Conservation (phyloP, 2,888 invertebrate species). For the Cataglyphis rosenhaueri region DNA sequence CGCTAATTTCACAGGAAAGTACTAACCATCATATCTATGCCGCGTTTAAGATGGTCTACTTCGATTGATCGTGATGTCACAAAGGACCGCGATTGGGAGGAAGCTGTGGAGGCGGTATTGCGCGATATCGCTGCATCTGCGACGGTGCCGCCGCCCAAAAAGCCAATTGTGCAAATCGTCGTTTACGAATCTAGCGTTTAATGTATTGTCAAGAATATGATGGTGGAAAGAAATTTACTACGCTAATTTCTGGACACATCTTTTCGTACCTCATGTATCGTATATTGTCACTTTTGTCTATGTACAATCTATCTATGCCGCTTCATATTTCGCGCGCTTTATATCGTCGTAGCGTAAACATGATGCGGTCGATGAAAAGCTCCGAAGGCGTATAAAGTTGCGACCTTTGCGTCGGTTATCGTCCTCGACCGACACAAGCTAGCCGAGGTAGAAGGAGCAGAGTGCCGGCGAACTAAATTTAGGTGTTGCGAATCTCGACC, state of each 20-base stretch:
- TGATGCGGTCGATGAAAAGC: slow-evolving; percentile 10
- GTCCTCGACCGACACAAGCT: not conserved
- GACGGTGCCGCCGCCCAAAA: slow-evolving; percentile 86
- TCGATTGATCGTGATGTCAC: slow-evolving; percentile 84
- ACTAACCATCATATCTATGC: slow-evolving; percentile 92
- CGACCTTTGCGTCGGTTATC: not conserved
- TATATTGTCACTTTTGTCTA: not conserved
- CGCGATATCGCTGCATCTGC: slow-evolving; percentile 90
- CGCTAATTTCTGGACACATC: not conserved
- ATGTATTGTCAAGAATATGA: slow-evolving; percentile 39
- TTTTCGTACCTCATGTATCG: not conserved
- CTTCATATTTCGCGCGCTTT: slow-evolving; percentile 28
- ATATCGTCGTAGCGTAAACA: not conserved
- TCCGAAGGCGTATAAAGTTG: not conserved
- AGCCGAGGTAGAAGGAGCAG: not conserved
- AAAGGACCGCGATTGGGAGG: slow-evolving; percentile 89
- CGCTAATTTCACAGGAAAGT: slow-evolving; percentile 84
- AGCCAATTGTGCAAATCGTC: slow-evolving; percentile 92
- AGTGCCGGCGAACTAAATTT: slow-evolving; percentile 7
- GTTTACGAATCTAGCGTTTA: slow-evolving; percentile 96
- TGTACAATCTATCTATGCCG: not conserved
- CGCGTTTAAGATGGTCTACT: slow-evolving; percentile 87
- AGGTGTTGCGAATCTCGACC: slow-evolving; percentile 5
- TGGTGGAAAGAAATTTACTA: not conserved
- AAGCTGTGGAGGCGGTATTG: slow-evolving; percentile 92